Evolutionary conservation across 2,888 invertebrate species (phyloP).

Genomic region (Andrena marginata): DNA sequence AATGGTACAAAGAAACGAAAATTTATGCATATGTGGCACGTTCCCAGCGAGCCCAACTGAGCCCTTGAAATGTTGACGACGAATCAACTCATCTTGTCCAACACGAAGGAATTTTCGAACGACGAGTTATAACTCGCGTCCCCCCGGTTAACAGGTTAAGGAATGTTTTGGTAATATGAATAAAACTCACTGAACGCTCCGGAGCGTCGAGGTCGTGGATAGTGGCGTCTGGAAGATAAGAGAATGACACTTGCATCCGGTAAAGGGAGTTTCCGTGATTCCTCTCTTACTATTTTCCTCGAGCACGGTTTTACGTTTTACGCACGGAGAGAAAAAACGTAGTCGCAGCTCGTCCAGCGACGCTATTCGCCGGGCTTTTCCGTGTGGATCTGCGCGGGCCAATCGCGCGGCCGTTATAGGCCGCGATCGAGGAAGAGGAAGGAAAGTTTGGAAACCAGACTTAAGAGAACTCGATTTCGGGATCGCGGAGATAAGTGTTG

Average conservation of each 20-base stretch:
- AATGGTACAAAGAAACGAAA: no score
- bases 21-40: no score
- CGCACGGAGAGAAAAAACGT: conserved; percentile 36
- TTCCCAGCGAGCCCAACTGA: no score
- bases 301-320: conserved; percentile 12
- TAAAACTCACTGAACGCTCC: conserved; percentile 59
- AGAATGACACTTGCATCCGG: conserved; percentile 71
- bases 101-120: background rate
- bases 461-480: conserved; percentile 37
- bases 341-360: conserved; percentile 6
- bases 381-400: background rate
- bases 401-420: background rate
- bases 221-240: conserved; percentile 64
- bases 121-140: background rate
- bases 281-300: conserved; percentile 60
- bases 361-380: conserved; percentile 31
- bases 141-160: background rate
- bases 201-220: conserved; percentile 69
- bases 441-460: conserved; percentile 44
- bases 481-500: conserved; percentile 31
- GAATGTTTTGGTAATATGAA: conserved; percentile 53
- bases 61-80: no score
- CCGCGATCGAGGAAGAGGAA: background rate
- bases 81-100: no score
- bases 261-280: conserved; percentile 68